Evolutionary conservation across 2,797 vertebrate species (phyloP).

Genomic region (Strix occidentalis): DNA sequence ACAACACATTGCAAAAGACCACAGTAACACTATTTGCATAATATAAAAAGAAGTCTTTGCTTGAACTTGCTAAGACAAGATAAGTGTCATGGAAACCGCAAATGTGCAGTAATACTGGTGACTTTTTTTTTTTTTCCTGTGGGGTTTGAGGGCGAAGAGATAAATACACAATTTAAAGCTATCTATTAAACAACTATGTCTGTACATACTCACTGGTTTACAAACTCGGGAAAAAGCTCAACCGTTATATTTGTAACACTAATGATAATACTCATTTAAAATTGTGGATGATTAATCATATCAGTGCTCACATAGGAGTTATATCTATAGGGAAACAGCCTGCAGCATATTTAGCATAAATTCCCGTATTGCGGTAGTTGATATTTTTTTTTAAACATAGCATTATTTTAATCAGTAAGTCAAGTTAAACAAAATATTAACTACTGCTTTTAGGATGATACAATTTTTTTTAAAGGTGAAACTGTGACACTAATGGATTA

Average conservation of each 20-base stretch:
- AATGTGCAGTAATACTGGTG: constrained; percentile 25
- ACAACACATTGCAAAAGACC: not conserved
- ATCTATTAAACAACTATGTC: constrained; percentile 19
- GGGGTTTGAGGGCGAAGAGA: not conserved
- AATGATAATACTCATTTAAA: constrained; percentile 54
- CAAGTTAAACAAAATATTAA: constrained; percentile 67
- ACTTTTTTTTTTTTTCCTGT: not conserved
- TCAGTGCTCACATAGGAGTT: constrained; percentile 59
- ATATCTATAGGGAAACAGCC: constrained; percentile 39
- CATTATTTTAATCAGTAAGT: constrained; percentile 70
- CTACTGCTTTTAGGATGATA: constrained; percentile 68
- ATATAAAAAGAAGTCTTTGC: not conserved
- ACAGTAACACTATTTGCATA: not conserved
- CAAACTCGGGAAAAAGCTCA: constrained; percentile 28
- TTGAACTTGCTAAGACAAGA: not conserved
- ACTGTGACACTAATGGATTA: constrained; percentile 57
- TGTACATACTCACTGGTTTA: constrained; percentile 48
- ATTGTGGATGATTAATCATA: constrained; percentile 38
- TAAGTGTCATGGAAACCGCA: constrained; percentile 30
- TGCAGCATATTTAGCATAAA: constrained; percentile 57
- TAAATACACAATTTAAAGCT: constrained; percentile 38
- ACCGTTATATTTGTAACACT: constrained; percentile 50
- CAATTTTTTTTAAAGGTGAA: constrained; percentile 56
- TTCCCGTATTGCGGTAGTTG: constrained; percentile 52
- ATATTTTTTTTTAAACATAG: constrained; percentile 30